Percentiles rank a stretch among this genome's conserved stretches.
phyloP scores from a whole-genome alignment of 1,140 invertebrate genomes.

The Formica selysi region DNA sequence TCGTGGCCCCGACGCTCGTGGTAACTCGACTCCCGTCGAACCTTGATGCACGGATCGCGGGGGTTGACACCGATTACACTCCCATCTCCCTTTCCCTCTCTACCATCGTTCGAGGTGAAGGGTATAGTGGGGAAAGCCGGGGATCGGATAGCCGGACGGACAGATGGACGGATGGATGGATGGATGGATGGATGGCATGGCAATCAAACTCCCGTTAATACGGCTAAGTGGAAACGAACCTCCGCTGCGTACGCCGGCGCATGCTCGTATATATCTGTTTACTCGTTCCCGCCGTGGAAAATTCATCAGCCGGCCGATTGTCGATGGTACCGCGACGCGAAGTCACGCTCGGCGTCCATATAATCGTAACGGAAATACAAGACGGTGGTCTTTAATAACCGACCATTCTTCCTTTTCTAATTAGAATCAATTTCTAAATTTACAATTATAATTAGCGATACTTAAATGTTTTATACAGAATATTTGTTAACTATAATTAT shows the following conservation, averaged over 20 bases:
- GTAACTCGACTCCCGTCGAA: conserved; percentile 62
- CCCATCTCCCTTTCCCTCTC: conserved; percentile 27
- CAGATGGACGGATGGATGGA: conserved; percentile 52
- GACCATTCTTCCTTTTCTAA: conserved; percentile 13
- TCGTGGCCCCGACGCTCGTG: conserved; percentile 42
- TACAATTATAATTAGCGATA: neutral
- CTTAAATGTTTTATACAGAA: neutral
- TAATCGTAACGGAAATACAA: conserved; percentile 40
- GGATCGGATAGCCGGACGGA: conserved; percentile 52
- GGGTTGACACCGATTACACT: conserved; percentile 55
- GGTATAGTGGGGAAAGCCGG: neutral
- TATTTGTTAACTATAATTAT: neutral
- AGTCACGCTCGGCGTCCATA: conserved; percentile 53
- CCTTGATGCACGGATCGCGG: conserved; percentile 54
- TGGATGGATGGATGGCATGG: conserved; percentile 75
- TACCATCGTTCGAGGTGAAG: conserved; percentile 31
- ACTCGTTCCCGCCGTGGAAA: conserved; percentile 50
- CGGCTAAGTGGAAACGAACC: conserved; percentile 78
- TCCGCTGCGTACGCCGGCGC: conserved; percentile 47
- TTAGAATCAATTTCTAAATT: neutral
- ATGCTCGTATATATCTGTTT: conserved; percentile 47
- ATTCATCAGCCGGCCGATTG: conserved; percentile 55
- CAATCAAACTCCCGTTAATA: conserved; percentile 80
- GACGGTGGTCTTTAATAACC: conserved; percentile 10
- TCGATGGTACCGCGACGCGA: conserved; percentile 24